phyloP scores from a whole-genome alignment of 1,140 invertebrate species.

The Elysia chlorotica region DNA sequence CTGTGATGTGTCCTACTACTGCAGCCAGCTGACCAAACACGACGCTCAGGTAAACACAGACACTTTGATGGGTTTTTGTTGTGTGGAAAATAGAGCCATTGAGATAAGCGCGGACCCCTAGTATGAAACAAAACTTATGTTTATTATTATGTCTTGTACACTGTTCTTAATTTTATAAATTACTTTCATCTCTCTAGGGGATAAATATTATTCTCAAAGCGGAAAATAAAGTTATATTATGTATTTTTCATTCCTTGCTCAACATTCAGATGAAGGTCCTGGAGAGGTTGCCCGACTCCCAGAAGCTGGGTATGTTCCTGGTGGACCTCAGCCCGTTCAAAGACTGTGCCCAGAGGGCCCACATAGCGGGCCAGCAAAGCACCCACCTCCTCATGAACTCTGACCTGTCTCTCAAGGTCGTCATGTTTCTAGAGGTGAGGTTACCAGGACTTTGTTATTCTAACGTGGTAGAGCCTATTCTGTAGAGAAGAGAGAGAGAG shows the following conservation, averaged over 20 bases:
- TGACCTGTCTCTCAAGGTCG: too few species aligned
- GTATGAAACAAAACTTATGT: too few species aligned
- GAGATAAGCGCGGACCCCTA: background rate
- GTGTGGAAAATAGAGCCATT: background rate
- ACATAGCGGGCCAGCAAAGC: background rate
- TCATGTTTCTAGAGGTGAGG: too few species aligned
- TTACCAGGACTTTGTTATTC: too few species aligned
- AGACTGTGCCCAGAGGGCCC: background rate
- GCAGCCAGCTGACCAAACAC: background rate
- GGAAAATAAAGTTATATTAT: too few species aligned
- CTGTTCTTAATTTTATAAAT: background rate
- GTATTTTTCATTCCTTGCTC: too few species aligned
- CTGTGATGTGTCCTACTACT: background rate
- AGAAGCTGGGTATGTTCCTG: conserved; percentile 9
- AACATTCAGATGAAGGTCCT: conserved; percentile 7
- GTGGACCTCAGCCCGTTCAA: conserved; percentile 4
- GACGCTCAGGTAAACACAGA: conserved; percentile 15
- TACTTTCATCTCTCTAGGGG: background rate
- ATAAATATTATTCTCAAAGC: background rate
- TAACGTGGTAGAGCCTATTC: too few species aligned
- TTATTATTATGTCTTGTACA: too few species aligned
- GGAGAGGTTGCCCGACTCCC: conserved; percentile 1
- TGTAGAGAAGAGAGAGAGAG: too few species aligned
- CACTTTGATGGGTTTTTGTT: background rate
- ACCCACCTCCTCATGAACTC: too few species aligned